phyloP scores from a whole-genome alignment of 2,113 vertebrate genomes.

The Corvus moneduloides region DNA sequence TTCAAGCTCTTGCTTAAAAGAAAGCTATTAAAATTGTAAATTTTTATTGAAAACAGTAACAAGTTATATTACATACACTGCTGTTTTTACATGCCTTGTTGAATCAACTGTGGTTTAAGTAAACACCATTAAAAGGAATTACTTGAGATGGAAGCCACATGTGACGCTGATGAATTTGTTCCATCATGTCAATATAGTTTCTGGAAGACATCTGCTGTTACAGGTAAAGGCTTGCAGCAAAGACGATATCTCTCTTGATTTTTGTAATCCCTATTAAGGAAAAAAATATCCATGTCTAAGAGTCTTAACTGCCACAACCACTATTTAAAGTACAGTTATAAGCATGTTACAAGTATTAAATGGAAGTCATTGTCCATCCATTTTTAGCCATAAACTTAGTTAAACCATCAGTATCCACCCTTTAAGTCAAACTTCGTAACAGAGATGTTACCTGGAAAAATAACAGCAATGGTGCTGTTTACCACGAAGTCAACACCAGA shows the following conservation, averaged over 20 bases:
- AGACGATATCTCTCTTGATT: slow-evolving; percentile 98
- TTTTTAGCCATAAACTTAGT: not conserved
- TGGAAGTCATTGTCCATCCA: not conserved
- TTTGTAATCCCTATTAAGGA: slow-evolving; percentile 87
- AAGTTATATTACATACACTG: slow-evolving; percentile 82
- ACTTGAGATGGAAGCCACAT: slow-evolving; percentile 12
- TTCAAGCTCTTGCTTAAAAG: slow-evolving; percentile 71
- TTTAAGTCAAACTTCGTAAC: not conserved
- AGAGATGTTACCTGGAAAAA: not conserved
- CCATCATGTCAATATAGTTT: not conserved
- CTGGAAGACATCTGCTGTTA: slow-evolving; percentile 55
- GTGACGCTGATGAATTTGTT: not conserved
- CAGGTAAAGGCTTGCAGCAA: slow-evolving; percentile 96
- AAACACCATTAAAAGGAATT: slow-evolving; percentile 66
- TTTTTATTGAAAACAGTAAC: slow-evolving; percentile 87
- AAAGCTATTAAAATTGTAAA: slow-evolving; percentile 64
- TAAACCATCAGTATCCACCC: not conserved
- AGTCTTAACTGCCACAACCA: not conserved
- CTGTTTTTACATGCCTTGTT: slow-evolving; percentile 72
- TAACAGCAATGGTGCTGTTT: not conserved
- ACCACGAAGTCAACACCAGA: not conserved
- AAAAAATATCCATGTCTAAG: not conserved
- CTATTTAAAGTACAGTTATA: not conserved
- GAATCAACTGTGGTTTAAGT: slow-evolving; percentile 62
- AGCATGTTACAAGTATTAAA: not conserved